Percentiles rank a stretch among this genome's conserved stretches.
phyloP scores from a whole-genome alignment of 2,113 vertebrate species.

The Dicentrarchus labrax region DNA sequence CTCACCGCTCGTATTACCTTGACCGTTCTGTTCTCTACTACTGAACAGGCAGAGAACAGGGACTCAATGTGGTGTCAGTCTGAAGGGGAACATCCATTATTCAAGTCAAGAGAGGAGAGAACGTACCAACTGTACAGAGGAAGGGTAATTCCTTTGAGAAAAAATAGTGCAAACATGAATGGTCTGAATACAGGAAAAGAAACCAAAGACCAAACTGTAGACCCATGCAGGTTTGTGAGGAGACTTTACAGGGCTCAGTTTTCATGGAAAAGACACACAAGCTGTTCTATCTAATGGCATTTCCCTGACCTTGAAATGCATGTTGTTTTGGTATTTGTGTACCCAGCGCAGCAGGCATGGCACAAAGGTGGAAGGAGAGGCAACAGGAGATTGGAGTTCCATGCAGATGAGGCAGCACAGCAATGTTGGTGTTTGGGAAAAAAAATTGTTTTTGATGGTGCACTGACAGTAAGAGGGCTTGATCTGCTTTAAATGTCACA shows the following conservation, averaged over 20 bases:
- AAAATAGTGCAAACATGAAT: conserved; percentile 44
- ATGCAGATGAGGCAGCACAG: conserved; percentile 20
- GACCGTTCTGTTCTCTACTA: conserved; percentile 61
- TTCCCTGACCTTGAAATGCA: conserved; percentile 39
- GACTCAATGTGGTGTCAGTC: conserved; percentile 62
- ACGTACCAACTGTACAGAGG: conserved; percentile 44
- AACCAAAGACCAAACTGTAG: not conserved
- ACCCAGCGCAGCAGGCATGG: not conserved
- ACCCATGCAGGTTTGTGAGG: not conserved
- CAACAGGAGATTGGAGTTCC: not conserved
- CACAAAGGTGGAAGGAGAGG: conserved; percentile 22
- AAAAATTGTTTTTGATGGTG: not conserved
- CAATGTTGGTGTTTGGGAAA: not conserved
- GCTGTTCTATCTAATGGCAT: not conserved
- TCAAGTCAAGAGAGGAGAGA: conserved; percentile 68
- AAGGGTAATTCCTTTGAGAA: conserved; percentile 37
- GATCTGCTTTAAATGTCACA: not conserved
- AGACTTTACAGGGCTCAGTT: not conserved
- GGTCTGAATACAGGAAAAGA: not conserved
- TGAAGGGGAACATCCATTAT: conserved; percentile 71
- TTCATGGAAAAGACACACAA: not conserved
- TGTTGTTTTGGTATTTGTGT: conserved; percentile 32
- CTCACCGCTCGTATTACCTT: conserved; percentile 67
- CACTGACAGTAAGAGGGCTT: not conserved
- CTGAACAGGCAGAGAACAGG: conserved; percentile 56